Base-by-base conservation (phyloP, 2,797 vertebrate genomes). In the Rhinophrynus dorsalis region DNA sequence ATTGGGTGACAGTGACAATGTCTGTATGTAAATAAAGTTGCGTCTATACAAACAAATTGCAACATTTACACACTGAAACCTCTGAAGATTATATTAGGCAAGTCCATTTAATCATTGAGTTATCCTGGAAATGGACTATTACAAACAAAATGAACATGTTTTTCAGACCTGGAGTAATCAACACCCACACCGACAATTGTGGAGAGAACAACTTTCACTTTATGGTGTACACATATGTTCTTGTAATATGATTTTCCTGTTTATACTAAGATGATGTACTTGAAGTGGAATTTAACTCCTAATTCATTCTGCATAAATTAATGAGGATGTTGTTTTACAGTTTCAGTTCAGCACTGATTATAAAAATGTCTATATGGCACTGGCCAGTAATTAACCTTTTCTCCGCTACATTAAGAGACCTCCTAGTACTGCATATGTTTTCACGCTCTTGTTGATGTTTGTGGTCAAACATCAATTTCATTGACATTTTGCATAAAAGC, bases 211-310 rank as follows among this genome's bases (percentile, higher is more conserved):
- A n/a, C n/a, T n/a, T n/a, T 37, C 33, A 38, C 11, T 35, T 20
- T 40, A 42, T 48, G 32, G 9, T 67, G 21, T 50, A 44, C 30
- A 68, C 54, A 47, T 67, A 37, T 50, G 54, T 58, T 29, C 30
- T 30, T 24, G 29, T 23, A 32, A 21, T 50, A 58, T 37, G 17
- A 27, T 35, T 12, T 21, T 54, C 54, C 32, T 35, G 37, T 68
- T 30, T 68, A 23, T 6, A 45, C 7, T 29, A 30, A n/a, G 21
- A 57, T 57, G 29, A 35, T 27, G 23, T 48, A 23, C 6, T 33
- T 5, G 15, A 15, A 13, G 33, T 12, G 48, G 48, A 65, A 65
- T 65, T 30, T 38, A 13, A 18, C 27, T 11, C 21, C 29, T 40
- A 33, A 11, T 18, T 55, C 35, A 44, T 20, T 9, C 63, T 44